A percentile compares a stretch with the other conserved stretches of the same genome.
Evolutionary conservation across 2,888 invertebrate genomes (phyloP).

Genomic region (Candidula unifasciata): DNA sequence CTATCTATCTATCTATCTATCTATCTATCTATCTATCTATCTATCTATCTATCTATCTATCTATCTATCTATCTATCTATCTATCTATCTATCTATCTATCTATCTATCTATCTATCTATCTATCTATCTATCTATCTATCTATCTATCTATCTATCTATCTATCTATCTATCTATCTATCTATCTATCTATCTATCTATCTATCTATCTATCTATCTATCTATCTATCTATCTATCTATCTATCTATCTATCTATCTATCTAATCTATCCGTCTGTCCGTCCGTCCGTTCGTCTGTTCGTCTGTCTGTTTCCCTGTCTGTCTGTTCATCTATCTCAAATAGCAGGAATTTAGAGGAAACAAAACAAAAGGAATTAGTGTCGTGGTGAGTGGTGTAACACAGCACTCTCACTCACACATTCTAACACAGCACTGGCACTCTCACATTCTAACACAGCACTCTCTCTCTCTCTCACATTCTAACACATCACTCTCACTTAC

Average conservation of each 20-base stretch:
- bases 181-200: constrained; percentile 21
- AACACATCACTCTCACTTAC: no score
- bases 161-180: not conserved
- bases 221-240: not conserved
- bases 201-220: not conserved
- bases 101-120: constrained; percentile 14
- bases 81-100: constrained; percentile 8
- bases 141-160: not conserved
- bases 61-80: not conserved
- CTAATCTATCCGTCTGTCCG: not conserved
- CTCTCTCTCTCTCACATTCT: no score
- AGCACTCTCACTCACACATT: no score
- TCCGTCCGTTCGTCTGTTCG: not conserved
- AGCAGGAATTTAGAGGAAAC: not conserved
- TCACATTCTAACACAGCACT: no score
- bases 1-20: constrained; percentile 20
- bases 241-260: not conserved
- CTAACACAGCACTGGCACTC: no score
- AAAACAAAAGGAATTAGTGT: no score
- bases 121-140: not conserved
- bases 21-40: constrained; percentile 20
- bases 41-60: constrained; percentile 11
- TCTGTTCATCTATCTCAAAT: not conserved
- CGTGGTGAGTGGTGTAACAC: no score
- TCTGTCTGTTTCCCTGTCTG: no score